Conservation (phyloP, 2,113 vertebrate genomes). For the Sarotherodon lohbergeri region DNA sequence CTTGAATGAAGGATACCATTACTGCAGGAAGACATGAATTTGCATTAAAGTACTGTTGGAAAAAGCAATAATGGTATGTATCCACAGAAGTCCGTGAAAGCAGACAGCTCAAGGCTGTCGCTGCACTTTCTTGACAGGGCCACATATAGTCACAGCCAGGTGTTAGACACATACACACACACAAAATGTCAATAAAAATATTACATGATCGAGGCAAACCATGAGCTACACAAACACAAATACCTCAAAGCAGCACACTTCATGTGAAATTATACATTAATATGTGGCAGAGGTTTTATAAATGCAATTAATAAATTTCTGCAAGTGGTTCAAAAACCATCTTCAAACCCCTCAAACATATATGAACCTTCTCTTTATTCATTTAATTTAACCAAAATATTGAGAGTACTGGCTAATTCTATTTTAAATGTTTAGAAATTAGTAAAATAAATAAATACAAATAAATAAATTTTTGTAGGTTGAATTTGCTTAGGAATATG, state of each 20-base stretch:
- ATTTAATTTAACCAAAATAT: neutral
- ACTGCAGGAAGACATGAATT: neutral
- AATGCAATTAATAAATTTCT: neutral
- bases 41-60: neutral
- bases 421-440: neutral
- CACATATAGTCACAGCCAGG: neutral
- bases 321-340: neutral
- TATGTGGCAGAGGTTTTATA: neutral
- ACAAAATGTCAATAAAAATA: neutral
- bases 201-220: neutral
- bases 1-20: neutral
- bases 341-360: neutral
- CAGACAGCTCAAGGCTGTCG: neutral
- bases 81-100: neutral
- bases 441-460: neutral
- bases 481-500: neutral
- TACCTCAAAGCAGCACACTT: neutral
- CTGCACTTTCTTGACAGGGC: neutral
- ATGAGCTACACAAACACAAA: neutral
- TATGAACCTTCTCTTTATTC: neutral
- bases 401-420: neutral
- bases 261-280: neutral
- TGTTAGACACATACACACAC: neutral
- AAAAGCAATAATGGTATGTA: neutral
- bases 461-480: fast-evolving